Conservation (phyloP, 2,888 invertebrate species). For the Torymus aiolomorphi region DNA sequence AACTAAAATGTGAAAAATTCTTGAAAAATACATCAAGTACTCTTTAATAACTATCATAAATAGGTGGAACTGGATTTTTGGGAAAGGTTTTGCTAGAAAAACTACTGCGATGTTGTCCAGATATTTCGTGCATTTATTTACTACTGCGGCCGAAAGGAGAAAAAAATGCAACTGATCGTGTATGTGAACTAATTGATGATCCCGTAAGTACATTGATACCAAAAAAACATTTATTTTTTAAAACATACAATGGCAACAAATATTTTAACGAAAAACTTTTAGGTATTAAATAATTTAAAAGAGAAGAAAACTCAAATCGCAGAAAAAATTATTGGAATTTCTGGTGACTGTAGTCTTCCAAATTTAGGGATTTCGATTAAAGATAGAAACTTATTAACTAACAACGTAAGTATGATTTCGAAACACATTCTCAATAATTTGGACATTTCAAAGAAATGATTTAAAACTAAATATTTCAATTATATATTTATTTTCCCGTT, state of each 20-base stretch:
- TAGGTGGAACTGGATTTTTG: constrained; percentile 76
- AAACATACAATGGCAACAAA: background rate
- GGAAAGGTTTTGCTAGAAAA: constrained; percentile 80
- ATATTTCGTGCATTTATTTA: no score
- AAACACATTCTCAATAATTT: no score
- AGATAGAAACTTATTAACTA: constrained; percentile 76
- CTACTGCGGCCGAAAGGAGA: constrained; percentile 78
- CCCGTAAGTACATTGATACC: constrained; percentile 75
- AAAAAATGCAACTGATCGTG: constrained; percentile 76
- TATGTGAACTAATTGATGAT: constrained; percentile 80
- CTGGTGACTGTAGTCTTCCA: constrained; percentile 77
- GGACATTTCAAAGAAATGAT: no score
- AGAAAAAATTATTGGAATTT: constrained; percentile 78
- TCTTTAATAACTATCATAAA: no score
- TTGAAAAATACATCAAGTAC: no score
- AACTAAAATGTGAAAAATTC: no score
- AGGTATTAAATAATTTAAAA: no score
- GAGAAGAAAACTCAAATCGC: constrained; percentile 76
- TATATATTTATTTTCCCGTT: no score
- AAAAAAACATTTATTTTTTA: background rate
- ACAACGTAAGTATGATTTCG: constrained; percentile 76
- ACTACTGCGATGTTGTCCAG: constrained; percentile 78
- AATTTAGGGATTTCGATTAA: constrained; percentile 77
- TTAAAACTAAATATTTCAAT: no score
- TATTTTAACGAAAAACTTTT: background rate